phyloP scores from a whole-genome alignment of 2,113 vertebrate species.

The Chaetorhynchus papuensis region DNA sequence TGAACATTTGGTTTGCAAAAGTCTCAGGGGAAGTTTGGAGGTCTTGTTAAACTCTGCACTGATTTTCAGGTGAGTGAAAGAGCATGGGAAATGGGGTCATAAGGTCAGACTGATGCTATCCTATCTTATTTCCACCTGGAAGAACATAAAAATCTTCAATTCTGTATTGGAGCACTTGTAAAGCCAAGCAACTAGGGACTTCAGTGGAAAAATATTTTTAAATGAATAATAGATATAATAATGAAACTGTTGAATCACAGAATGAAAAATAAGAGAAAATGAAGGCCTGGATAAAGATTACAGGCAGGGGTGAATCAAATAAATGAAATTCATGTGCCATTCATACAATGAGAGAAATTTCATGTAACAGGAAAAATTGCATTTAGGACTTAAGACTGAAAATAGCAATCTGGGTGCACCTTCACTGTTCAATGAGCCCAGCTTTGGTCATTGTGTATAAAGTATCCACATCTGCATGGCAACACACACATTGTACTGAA shows the following conservation, averaged over 20 bases:
- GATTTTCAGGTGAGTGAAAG: background rate
- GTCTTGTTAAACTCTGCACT: background rate
- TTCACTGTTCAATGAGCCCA: background rate
- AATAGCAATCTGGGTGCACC: background rate
- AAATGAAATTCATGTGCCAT: background rate
- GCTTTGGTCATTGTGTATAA: fast-evolving
- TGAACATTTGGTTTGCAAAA: background rate
- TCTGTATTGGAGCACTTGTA: background rate
- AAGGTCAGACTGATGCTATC: background rate
- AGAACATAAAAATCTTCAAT: background rate
- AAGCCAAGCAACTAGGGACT: background rate
- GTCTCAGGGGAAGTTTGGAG: background rate
- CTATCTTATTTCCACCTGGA: background rate
- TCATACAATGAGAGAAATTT: background rate
- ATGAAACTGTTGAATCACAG: background rate
- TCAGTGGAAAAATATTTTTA: background rate
- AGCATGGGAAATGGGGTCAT: background rate
- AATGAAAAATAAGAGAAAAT: background rate
- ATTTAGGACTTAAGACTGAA: background rate
- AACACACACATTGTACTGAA: background rate
- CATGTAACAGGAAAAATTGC: background rate
- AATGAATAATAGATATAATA: background rate
- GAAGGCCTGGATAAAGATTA: background rate
- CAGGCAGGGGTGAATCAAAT: background rate
- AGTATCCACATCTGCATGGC: background rate